Evolutionary conservation across 1,140 invertebrate genomes (phyloP), one percentile per base, ranked within the genome.

Genomic region (Stenopsyche tienmushanensis): DNA sequence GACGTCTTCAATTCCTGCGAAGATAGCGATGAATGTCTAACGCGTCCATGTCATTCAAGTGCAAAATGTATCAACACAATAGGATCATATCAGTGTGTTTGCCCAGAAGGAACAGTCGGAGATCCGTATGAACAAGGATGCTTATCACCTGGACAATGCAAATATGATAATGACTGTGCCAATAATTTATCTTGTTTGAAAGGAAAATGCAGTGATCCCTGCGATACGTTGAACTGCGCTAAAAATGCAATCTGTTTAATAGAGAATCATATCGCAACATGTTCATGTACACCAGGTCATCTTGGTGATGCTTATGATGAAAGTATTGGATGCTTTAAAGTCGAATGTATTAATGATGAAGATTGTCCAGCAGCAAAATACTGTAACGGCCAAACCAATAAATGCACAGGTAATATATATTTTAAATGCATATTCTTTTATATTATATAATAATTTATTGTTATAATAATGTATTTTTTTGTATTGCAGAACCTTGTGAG

Each of bases 81-180:
- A 1, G 93, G 93, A 1, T 91, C 90, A 7, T 96, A 86, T 75
- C 84, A 86, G 49, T 96, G 93, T 72, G 72, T 82, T 0, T 96
- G 93, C 75, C 86, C 89, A 3, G 80, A 83, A 65, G 89, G 88
- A 34, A 88, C 86, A 1, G 86, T 91, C 17, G 92, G 92, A 5
- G 90, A 95, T 81, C 88, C 91, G 1, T 85, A 87, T 65, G 80
- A 82, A 9, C 81, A 82, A 54, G 92, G 92, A 1, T 95, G 93
- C 71, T 73, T 85, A 0, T 78, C 84, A 24, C 86, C 90, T 0
- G 84, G 89, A 72, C 84, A 90, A 73, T 94, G 92, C 69, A 80
- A 81, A 59, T 75, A 76, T 13, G 82, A 91, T 71, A 76, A 75
- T 1, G 86, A 91, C 63, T 95, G 92, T 72, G 78, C 85, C 10